Base-by-base conservation (phyloP, 1,140 invertebrate species). In the Scaptomyza pallida region DNA sequence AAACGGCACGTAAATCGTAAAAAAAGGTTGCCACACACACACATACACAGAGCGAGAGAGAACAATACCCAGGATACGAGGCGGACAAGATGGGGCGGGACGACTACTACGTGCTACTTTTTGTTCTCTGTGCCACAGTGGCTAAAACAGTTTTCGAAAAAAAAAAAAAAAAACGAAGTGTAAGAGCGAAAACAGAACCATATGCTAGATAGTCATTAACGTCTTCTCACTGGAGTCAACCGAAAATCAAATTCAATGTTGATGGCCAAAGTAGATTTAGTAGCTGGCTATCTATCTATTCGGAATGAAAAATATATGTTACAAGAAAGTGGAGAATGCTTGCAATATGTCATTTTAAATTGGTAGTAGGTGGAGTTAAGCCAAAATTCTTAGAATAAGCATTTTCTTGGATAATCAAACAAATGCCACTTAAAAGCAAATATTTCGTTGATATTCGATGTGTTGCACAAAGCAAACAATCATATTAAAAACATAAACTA, bases 1-100 rank as follows among this genome's bases (percentile, higher is more conserved):
- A 86, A 77, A 78, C 57, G 81, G 81, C 80, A 85, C 80, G 80
- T 85, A 85, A 77, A 86, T 85, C 80, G 80, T 86, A 85, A 85
- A 85, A 83, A 86, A 85, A 85, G 80, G 81, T 85, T 75, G 55
- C 56, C 77, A 48, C 30, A 30, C 77, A n/a, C n/a, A n/a, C n/a
- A n/a, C n/a, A n/a, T n/a, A n/a, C n/a, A n/a, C n/a, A n/a, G n/a
- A n/a, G n/a, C n/a, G n/a, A n/a, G n/a, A n/a, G n/a, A 62, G 62
- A 75, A 55, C 61, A 56, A 63, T 54, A 23, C 40, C 30, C 64
- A 43, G 23, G 33, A 35, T 30, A 30, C 30, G 40, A 12, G 13
- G 15, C 33, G 35, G 35, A 21, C n/a, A 9, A 21, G 26, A 15
- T 10, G 12, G 40, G 12, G 43, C 33, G 10, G 23, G 26, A 10